Evolutionary conservation across 2,113 vertebrate genomes (phyloP).

Genomic region (Brachypteracias leptosomus): DNA sequence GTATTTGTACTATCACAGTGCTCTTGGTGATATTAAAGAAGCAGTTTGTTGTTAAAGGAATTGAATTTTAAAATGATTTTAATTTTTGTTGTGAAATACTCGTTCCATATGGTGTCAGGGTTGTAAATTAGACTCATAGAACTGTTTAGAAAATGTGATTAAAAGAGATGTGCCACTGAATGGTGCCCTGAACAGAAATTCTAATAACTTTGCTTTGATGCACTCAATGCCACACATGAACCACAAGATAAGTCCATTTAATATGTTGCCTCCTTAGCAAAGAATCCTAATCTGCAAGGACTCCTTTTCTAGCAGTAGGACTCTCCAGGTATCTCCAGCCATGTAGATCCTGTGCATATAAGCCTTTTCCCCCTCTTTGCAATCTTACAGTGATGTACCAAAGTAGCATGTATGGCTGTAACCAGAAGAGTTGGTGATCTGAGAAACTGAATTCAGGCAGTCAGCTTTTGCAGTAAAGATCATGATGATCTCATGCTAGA

Average conservation of each 20-base stretch:
- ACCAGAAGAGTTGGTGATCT: neutral
- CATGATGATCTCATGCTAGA: neutral
- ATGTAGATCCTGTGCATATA: fast-evolving
- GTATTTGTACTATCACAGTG: neutral
- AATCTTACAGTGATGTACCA: neutral
- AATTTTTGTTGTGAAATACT: neutral
- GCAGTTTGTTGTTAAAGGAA: neutral
- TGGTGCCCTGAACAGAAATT: neutral
- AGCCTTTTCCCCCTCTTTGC: neutral
- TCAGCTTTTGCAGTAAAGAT: neutral
- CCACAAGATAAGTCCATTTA: neutral
- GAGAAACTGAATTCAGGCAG: neutral
- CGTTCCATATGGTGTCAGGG: neutral
- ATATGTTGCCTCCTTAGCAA: neutral
- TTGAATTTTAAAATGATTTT: neutral
- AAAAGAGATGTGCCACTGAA: neutral
- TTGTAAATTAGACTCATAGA: neutral
- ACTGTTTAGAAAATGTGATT: neutral
- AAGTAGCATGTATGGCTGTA: neutral
- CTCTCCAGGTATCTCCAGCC: neutral
- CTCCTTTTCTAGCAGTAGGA: neutral
- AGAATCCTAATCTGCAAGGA: neutral
- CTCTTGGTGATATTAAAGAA: neutral
- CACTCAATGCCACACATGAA: neutral
- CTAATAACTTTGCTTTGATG: neutral